Evolutionary conservation across 1,140 invertebrate species (phyloP), one percentile per base, ranked within the genome.

Genomic region (Chrysopa pallens): DNA sequence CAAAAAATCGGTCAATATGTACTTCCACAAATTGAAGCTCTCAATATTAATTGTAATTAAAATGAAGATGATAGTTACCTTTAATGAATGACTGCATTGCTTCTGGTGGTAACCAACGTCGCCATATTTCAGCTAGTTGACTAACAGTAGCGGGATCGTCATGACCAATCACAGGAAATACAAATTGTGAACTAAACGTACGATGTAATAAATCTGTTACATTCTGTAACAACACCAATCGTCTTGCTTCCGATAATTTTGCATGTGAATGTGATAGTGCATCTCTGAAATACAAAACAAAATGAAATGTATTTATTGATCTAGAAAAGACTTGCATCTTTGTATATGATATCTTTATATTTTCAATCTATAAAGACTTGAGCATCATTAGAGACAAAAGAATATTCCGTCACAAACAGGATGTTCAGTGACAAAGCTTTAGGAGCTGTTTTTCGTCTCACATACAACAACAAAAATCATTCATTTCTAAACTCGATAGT

Each of bases 81-180:
- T 73, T 74, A 60, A 74, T 69, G 56, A 88, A 86, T 8, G 80
- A 84, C 40, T 73, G 68, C 40, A 84, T 61, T 0, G 82, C 81
- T 45, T 88, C 84, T 1, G 74, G 73, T 1, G 83, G 83, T 33
- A 88, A 58, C 83, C 83, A 87, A 42, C 80, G 73, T 49, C 73
- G 72, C 82, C 83, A 88, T 54, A 84, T 70, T 40, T 72, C 68
- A 0, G 77, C 76, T 41, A 85, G 64, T 44, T 74, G 69, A 36
- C 66, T 68, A 51, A 69, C 73, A 6, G 73, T 64, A 1, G 69
- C 68, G 6, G 79, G 76, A 52, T 86, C 83, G 52, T 84, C 79
- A 58, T 84, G 80, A 1, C 84, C 84, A 43, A 87, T 57, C 1
- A 81, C 82, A 4, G 84, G 83, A 53, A 86, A 86, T 17, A 87